Evolutionary conservation across 2,113 vertebrate species (phyloP).

Genomic region (Myodes glareolus): DNA sequence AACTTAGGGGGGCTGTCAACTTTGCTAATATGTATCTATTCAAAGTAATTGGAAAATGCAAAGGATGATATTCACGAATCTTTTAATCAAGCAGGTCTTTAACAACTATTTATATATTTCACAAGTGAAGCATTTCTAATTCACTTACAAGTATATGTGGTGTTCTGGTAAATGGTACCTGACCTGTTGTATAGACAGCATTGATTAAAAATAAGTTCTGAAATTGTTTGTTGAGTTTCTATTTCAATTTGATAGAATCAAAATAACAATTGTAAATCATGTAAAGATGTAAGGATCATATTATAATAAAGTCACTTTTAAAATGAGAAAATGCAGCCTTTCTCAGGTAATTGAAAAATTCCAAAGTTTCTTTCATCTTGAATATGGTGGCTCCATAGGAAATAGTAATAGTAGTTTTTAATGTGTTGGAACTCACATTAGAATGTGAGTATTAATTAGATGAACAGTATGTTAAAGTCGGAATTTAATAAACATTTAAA

Average conservation of each 20-base stretch:
- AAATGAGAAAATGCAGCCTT: constrained; percentile 69
- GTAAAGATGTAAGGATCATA: constrained; percentile 63
- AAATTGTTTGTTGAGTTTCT: constrained; percentile 63
- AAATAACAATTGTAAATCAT: constrained; percentile 64
- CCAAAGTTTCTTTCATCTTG: constrained; percentile 67
- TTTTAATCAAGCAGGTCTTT: constrained; percentile 65
- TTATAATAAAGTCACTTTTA: constrained; percentile 61
- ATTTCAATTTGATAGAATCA: constrained; percentile 56
- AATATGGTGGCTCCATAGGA: constrained; percentile 74
- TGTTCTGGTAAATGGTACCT: constrained; percentile 66
- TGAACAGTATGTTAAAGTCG: constrained; percentile 82
- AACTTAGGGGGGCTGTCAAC: neutral
- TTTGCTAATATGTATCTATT: neutral
- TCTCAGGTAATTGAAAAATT: constrained; percentile 65
- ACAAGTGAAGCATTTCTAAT: constrained; percentile 71
- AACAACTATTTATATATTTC: constrained; percentile 70
- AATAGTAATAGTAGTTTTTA: constrained; percentile 76
- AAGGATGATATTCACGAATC: neutral
- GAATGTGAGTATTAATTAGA: constrained; percentile 81
- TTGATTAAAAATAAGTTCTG: constrained; percentile 68
- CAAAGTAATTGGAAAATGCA: constrained; percentile 22
- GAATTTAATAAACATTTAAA: constrained; percentile 84
- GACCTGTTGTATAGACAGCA: constrained; percentile 71
- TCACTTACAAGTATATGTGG: constrained; percentile 65
- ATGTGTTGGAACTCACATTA: constrained; percentile 80